These are phyloP conservation scores for Ondatra zibethicus DNA, from an alignment of 2,113 vertebrate genomes.

Conservation along the genomic window DNA sequence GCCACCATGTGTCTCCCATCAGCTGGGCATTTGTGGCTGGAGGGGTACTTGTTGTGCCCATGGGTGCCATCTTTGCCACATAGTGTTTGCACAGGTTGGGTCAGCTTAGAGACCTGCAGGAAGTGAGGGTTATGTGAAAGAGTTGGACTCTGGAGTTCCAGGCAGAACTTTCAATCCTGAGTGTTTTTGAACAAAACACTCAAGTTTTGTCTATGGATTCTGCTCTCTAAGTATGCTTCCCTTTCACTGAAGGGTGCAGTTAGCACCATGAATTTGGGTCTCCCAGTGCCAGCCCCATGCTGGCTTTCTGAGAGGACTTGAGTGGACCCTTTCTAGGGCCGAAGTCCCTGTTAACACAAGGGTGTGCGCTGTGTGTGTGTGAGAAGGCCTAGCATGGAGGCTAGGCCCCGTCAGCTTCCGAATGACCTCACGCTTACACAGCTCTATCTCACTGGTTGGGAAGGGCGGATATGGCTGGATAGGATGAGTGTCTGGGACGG, in stretches of 20 bases:
- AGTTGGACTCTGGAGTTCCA: neutral
- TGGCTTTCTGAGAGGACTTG: conserved; percentile 13
- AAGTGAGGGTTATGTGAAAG: neutral
- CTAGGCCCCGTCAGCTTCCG: neutral
- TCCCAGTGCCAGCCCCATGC: neutral
- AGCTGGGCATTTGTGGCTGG: neutral
- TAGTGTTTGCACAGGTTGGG: neutral
- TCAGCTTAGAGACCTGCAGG: neutral
- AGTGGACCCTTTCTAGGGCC: neutral
- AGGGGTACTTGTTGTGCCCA: neutral
- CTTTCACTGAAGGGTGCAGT: conserved; percentile 62
- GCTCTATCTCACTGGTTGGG: neutral
- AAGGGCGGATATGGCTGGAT: neutral
- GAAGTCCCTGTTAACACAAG: neutral
- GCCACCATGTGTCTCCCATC: neutral
- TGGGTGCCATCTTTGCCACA: neutral
- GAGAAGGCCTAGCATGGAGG: neutral
- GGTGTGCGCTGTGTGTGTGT: neutral
- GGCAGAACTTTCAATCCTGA: conserved; percentile 50
- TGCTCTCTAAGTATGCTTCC: conserved; percentile 72
- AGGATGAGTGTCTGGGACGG: neutral
- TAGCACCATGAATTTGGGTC: neutral
- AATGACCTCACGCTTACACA: neutral
- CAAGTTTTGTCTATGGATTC: conserved; percentile 26
- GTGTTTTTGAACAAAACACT: conserved; percentile 65